Conservation (phyloP, 2,888 invertebrate species). For the Drosophila recens region DNA sequence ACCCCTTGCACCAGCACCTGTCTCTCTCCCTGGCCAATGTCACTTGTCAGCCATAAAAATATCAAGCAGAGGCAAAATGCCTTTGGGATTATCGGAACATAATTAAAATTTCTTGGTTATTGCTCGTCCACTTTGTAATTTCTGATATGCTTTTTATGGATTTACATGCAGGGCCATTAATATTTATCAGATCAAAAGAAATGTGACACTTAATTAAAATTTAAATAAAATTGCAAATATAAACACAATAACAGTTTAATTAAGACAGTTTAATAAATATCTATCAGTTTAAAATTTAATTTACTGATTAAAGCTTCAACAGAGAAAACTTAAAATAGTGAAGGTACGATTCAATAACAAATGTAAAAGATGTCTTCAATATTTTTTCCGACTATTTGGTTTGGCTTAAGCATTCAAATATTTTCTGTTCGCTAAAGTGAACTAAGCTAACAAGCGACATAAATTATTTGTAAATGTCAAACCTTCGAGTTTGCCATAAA, state of each 20-base stretch:
- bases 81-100: conserved; percentile 29
- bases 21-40: background rate
- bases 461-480: background rate
- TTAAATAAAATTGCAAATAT: conserved; percentile 11
- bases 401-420: background rate
- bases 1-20: background rate
- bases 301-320: background rate
- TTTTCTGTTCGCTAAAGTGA: background rate
- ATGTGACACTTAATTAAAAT: conserved; percentile 19
- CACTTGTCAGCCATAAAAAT: conserved; percentile 7
- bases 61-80: conserved; percentile 17
- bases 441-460: background rate
- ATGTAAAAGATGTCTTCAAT: background rate
- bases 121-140: conserved; percentile 13
- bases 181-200: conserved; percentile 6
- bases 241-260: conserved; percentile 11
- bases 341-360: too few species aligned
- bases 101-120: conserved; percentile 48
- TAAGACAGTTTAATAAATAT: conserved; percentile 1
- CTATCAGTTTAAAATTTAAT: background rate
- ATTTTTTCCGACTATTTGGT: background rate
- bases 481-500: conserved; percentile 1
- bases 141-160: conserved; percentile 1
- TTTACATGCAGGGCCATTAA: conserved; percentile 8
- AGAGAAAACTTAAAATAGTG: background rate